These are phyloP conservation scores for Empis livida DNA, from an alignment of 2,888 invertebrate genomes.

Conservation along the genomic window DNA sequence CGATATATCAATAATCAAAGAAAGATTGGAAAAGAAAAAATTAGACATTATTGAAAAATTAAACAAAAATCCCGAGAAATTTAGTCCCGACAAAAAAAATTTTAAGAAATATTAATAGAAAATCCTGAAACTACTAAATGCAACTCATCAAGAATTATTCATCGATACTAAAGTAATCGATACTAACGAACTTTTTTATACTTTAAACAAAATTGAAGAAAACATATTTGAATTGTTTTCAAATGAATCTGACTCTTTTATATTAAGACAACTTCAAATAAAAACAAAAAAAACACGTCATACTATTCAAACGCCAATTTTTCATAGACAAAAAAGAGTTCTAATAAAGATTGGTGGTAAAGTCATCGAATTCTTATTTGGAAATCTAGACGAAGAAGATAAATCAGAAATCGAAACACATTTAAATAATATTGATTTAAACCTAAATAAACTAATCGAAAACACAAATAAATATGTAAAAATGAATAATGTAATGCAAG, in stretches of 20 bases:
- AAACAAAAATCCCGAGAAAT: not conserved
- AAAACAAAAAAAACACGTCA: not conserved
- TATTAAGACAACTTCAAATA: not conserved
- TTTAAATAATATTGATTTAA: conserved; percentile 6
- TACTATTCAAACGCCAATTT: not conserved
- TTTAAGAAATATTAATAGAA: not conserved
- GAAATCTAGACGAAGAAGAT: conserved; percentile 11
- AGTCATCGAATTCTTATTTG: conserved; percentile 9
- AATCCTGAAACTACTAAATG: not conserved
- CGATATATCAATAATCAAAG: not conserved
- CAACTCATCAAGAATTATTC: too few relatives aligned
- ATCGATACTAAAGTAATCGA: not conserved
- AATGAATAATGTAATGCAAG: not conserved
- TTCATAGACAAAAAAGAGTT: conserved; percentile 8
- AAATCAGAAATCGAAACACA: conserved; percentile 10
- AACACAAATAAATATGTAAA: not conserved
- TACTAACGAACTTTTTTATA: not conserved
- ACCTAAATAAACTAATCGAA: conserved; percentile 6
- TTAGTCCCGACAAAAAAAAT: not conserved
- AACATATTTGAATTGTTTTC: not conserved
- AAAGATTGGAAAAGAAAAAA: not conserved
- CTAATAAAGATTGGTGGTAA: conserved; percentile 8
- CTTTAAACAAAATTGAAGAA: not conserved
- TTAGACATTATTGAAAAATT: not conserved
- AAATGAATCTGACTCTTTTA: not conserved